Evolutionary conservation across 2,797 vertebrate species (phyloP).

Genomic region (Catharus ustulatus): DNA sequence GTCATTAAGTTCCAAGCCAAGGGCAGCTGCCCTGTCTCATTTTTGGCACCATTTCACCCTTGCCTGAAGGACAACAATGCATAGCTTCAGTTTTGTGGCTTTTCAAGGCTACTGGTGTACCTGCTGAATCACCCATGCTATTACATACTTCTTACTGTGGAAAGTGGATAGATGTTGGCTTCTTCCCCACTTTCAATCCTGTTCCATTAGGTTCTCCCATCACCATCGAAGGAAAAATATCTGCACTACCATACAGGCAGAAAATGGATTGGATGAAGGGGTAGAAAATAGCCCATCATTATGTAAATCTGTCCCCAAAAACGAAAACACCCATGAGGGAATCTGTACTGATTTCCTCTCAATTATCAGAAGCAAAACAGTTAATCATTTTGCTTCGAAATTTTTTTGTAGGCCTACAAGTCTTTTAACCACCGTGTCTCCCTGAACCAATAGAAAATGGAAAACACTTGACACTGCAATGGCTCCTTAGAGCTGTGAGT

Average conservation of each 20-base stretch:
- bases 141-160: neutral
- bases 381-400: neutral
- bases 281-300: neutral
- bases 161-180: neutral
- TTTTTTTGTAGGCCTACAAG: neutral
- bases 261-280: neutral
- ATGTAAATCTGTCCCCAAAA: neutral
- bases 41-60: neutral
- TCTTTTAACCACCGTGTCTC: neutral
- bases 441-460: neutral
- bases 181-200: neutral
- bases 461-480: neutral
- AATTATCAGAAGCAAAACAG: neutral
- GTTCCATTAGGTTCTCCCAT: neutral
- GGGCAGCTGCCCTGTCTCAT: neutral
- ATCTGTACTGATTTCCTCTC: neutral
- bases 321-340: neutral
- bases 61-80: neutral
- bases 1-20: neutral
- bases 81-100: neutral
- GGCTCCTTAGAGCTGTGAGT: neutral
- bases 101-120: neutral
- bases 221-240: rapidly evolving
- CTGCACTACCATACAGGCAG: neutral
- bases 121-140: neutral